Conservation (phyloP, 2,113 vertebrate genomes). For the Oophaga pumilio region DNA sequence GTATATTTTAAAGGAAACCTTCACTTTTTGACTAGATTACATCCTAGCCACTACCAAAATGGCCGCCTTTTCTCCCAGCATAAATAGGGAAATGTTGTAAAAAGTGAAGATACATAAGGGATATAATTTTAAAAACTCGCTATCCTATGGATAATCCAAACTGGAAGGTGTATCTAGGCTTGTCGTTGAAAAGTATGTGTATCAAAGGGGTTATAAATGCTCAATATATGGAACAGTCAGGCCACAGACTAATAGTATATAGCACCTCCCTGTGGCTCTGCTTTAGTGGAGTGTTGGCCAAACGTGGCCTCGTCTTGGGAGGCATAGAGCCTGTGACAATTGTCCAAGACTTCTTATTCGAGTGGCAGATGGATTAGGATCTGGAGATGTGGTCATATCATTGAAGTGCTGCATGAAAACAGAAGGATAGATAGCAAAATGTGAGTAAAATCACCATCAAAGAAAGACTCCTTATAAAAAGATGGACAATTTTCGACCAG, state of each 20-base stretch:
- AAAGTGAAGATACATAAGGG: neutral
- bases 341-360: neutral
- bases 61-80: too few relatives aligned
- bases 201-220: neutral
- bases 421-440: neutral
- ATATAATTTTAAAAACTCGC: neutral
- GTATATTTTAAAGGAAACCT: neutral
- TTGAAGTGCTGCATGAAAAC: conserved; percentile 6
- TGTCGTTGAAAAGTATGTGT: neutral
- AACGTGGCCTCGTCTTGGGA: neutral
- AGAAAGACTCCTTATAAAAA: too few relatives aligned
- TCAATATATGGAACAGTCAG: neutral
- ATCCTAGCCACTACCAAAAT: too few relatives aligned
- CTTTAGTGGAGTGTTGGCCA: conserved; percentile 2
- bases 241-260: conserved; percentile 11
- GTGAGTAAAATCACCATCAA: too few relatives aligned
- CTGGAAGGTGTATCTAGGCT: neutral
- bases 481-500: too few relatives aligned
- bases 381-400: conserved; percentile 21
- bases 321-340: neutral
- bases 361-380: neutral
- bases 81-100: neutral
- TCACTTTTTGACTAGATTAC: neutral
- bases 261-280: conserved; percentile 2
- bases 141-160: neutral